Evolutionary conservation across 2,888 invertebrate species (phyloP).

Genomic region (Philereme vetulata): DNA sequence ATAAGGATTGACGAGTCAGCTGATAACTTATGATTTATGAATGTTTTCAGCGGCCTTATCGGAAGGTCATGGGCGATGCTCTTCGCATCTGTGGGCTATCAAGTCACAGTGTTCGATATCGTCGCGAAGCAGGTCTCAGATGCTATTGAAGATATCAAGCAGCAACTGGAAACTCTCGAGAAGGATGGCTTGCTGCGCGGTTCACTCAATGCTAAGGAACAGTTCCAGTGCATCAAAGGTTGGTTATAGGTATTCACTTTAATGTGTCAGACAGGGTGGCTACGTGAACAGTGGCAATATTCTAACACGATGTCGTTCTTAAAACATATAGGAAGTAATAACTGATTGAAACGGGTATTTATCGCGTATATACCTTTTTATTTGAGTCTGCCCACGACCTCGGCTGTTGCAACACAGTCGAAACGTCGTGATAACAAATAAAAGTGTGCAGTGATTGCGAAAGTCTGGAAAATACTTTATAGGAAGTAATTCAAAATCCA

Average conservation of each 20-base stretch:
- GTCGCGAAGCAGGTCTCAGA: slow-evolving; percentile 88
- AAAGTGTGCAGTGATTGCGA: neutral
- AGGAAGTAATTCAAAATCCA: no score
- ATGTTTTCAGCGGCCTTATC: slow-evolving; percentile 92
- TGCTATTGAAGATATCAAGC: slow-evolving; percentile 89
- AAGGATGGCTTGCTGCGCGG: slow-evolving; percentile 90
- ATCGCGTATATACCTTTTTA: no score
- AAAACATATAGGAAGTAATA: no score
- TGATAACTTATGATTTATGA: neutral
- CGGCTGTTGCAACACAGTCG: no score
- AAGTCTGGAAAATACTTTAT: neutral
- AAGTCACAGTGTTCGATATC: slow-evolving; percentile 94
- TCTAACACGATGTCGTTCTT: no score
- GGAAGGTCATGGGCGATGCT: slow-evolving; percentile 99
- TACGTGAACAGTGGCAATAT: no score
- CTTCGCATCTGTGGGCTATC: slow-evolving; percentile 96
- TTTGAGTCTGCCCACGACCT: no score
- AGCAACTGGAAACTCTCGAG: slow-evolving; percentile 89
- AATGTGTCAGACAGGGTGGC: no score
- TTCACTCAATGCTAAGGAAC: slow-evolving; percentile 88
- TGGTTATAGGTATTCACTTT: slow-evolving; percentile 7
- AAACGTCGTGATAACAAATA: no score
- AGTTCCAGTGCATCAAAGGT: slow-evolving; percentile 91
- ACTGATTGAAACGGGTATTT: no score
- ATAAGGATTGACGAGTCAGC: neutral